A percentile compares a stretch with the other conserved stretches of the same genome.
Conservation (phyloP, 2,888 invertebrate species). For the Rhabditophanes sp. region DNA sequence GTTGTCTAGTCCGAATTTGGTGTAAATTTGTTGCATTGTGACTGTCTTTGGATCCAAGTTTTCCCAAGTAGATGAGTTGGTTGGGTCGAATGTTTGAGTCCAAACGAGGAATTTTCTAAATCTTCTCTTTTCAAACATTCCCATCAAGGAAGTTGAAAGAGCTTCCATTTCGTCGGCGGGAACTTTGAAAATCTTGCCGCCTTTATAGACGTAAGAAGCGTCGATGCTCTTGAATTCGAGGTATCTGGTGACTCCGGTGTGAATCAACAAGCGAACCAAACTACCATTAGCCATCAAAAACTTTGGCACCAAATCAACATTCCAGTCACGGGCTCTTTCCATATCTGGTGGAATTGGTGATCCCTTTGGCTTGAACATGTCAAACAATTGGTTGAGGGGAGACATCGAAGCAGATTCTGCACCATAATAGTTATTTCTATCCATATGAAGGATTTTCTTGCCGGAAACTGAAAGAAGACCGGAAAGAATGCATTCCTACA, state of each 20-base stretch:
- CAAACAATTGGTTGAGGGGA: conserved; percentile 63
- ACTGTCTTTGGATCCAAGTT: conserved; percentile 71
- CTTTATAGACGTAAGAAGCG: conserved; percentile 95
- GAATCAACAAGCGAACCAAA: conserved; percentile 63
- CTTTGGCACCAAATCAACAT: conserved; percentile 96
- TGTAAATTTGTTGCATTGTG: conserved; percentile 69
- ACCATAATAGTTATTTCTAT: conserved; percentile 98
- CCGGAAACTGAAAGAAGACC: conserved; percentile 97
- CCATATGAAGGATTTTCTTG: conserved; percentile 97
- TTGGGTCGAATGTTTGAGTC: conserved; percentile 78
- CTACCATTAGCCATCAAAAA: conserved; percentile 91
- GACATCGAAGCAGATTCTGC: conserved; percentile 98
- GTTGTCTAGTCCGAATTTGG: conserved; percentile 81
- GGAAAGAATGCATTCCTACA: conserved; percentile 86
- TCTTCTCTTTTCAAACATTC: conserved; percentile 93
- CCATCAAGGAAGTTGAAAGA: conserved; percentile 87
- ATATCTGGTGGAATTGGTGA: conserved; percentile 44
- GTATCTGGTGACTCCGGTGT: conserved; percentile 84
- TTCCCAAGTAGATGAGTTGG: conserved; percentile 83
- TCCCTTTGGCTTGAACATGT: conserved; percentile 43
- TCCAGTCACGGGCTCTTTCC: conserved; percentile 71
- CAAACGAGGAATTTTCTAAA: conserved; percentile 89
- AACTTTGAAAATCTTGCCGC: conserved; percentile 89
- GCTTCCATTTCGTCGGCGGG: conserved; percentile 97
- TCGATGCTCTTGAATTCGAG: conserved; percentile 96